Evolutionary conservation across 2,797 vertebrate genomes (phyloP).

Genomic region (Alosa sapidissima): DNA sequence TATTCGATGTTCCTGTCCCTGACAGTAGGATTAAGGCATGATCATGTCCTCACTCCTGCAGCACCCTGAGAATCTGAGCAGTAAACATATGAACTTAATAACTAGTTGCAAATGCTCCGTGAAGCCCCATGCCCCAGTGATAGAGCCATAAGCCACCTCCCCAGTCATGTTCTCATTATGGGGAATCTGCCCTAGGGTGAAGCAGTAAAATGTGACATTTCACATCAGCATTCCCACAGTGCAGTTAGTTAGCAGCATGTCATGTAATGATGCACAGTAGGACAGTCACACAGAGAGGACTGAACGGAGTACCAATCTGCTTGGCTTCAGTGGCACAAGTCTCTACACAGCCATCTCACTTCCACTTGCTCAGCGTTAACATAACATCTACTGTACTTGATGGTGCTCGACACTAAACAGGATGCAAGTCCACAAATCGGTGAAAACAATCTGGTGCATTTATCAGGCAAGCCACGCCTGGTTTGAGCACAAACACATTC

Average conservation of each 20-base stretch:
- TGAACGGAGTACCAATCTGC: not conserved
- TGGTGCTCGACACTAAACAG: not conserved
- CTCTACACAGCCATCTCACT: not conserved
- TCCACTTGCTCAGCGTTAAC: not conserved
- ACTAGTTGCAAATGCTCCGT: not conserved
- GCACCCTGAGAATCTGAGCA: not conserved
- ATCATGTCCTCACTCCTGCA: not conserved
- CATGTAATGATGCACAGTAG: not conserved
- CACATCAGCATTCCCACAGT: not conserved
- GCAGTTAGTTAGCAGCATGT: not conserved
- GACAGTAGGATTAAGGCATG: not conserved
- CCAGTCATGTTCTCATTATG: not conserved
- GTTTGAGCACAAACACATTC: not conserved
- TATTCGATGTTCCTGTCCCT: not conserved
- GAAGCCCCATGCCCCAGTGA: not conserved
- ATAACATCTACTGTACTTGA: not conserved
- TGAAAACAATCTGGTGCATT: not conserved
- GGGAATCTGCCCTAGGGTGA: not conserved
- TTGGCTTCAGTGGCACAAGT: not conserved
- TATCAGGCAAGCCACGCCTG: not conserved
- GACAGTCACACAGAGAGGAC: not conserved
- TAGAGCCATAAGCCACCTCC: not conserved
- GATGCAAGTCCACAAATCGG: not conserved
- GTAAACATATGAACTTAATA: not conserved
- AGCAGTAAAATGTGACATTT: not conserved